Percentiles rank a stretch among this genome's conserved stretches.
These are phyloP conservation scores for Threskiornis aethiopicus DNA, from an alignment of 2,797 vertebrate species.

Conservation along the genomic window DNA sequence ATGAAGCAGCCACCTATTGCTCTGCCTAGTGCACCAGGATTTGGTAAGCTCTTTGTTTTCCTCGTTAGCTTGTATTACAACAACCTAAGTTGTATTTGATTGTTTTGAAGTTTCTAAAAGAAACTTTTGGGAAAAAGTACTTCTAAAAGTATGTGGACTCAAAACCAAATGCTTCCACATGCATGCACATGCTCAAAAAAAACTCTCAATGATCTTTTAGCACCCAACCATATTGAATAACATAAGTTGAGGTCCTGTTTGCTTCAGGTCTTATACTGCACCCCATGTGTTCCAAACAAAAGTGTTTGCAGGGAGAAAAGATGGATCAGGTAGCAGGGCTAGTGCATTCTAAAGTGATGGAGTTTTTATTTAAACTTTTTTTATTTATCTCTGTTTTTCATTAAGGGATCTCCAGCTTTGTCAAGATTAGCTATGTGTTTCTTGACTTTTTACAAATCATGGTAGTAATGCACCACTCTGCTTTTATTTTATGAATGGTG, in stretches of 20 bases:
- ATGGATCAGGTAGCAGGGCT: background rate
- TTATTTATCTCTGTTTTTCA: background rate
- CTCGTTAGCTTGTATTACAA: background rate
- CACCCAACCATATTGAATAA: background rate
- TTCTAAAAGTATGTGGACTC: rapidly evolving
- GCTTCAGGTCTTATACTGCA: background rate
- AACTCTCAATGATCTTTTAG: background rate
- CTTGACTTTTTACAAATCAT: background rate
- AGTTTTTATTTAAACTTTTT: background rate
- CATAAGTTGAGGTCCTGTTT: background rate
- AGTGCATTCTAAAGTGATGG: background rate
- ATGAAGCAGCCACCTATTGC: slow-evolving; percentile 90
- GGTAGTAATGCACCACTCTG: background rate
- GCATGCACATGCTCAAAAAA: rapidly evolving
- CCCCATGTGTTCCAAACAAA: background rate
- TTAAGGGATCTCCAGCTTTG: background rate
- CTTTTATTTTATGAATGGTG: background rate
- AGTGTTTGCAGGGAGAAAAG: background rate
- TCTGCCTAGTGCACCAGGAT: slow-evolving; percentile 80
- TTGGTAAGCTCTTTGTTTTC: slow-evolving; percentile 81
- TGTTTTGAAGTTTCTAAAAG: background rate
- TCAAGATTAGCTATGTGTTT: background rate
- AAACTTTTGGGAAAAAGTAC: background rate
- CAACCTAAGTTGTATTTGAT: background rate
- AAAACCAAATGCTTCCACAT: background rate